These are phyloP conservation scores for Ursus arctos DNA, from an alignment of 2,113 vertebrate genomes.

Conservation along the genomic window DNA sequence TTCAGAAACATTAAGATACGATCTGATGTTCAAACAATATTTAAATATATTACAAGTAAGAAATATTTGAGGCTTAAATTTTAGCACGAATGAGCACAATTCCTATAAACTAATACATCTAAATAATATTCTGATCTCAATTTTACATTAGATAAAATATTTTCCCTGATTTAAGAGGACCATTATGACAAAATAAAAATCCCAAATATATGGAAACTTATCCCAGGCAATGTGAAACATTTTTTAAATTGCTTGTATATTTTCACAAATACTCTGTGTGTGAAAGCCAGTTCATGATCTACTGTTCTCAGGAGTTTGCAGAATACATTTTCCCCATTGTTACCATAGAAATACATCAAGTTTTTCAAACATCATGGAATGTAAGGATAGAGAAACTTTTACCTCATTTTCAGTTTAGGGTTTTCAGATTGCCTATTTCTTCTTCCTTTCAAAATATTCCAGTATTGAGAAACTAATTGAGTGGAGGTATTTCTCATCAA, in stretches of 20 bases:
- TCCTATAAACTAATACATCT: not conserved
- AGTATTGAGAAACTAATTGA: slow-evolving; percentile 75
- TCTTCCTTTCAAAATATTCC: slow-evolving; percentile 67
- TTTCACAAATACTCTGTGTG: not conserved
- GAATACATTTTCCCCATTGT: not conserved
- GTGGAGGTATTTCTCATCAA: slow-evolving; percentile 75
- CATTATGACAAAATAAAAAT: not conserved
- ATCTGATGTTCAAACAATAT: not conserved
- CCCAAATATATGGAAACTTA: not conserved
- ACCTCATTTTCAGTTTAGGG: slow-evolving; percentile 46
- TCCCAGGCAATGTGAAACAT: not conserved
- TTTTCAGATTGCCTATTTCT: slow-evolving; percentile 53
- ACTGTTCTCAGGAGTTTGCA: not conserved
- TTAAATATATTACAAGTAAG: not conserved
- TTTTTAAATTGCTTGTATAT: not conserved
- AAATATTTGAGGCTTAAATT: not conserved
- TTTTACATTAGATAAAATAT: not conserved
- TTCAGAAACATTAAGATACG: not conserved
- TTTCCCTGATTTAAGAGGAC: not conserved
- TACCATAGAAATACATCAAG: not conserved
- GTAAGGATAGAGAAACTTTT: slow-evolving; percentile 1
- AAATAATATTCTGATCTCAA: not conserved
- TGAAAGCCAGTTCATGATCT: not conserved
- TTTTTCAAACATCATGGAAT: not conserved
- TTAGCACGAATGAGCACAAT: not conserved